Percentiles rank a stretch among this genome's conserved stretches.
These are phyloP conservation scores for Ambastaia sidthimunki DNA, from an alignment of 2,797 vertebrate species.

Conservation along the genomic window DNA sequence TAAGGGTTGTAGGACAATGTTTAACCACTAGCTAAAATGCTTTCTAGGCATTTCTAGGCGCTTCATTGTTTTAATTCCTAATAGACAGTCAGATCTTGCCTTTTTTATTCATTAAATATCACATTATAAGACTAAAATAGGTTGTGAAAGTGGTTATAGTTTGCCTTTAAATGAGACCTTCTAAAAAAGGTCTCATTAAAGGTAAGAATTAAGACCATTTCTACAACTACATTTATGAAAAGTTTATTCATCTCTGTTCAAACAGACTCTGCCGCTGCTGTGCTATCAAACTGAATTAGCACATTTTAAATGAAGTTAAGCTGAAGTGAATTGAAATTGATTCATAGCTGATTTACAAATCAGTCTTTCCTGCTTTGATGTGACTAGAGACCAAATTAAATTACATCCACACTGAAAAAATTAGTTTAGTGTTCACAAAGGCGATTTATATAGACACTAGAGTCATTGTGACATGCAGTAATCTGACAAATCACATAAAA, in stretches of 20 bases:
- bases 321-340: constrained; percentile 22
- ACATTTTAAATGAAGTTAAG: constrained; percentile 44
- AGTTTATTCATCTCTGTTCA: constrained; percentile 11
- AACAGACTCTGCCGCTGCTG: constrained; percentile 11
- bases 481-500: not conserved
- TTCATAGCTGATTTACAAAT: constrained; percentile 23
- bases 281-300: constrained; percentile 33
- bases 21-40: no score
- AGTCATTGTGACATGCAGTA: constrained; percentile 3
- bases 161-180: no score
- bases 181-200: not conserved
- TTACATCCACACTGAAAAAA: constrained; percentile 23
- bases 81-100: no score
- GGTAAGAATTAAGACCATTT: not conserved
- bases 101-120: no score
- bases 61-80: no score
- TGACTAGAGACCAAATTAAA: constrained; percentile 40
- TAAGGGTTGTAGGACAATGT: no score
- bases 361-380: constrained; percentile 26
- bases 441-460: not conserved
- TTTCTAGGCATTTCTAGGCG: no score
- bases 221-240: constrained; percentile 12
- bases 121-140: no score
- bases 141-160: no score
- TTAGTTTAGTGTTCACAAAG: constrained; percentile 9